These are phyloP conservation scores for Aurelia aurita DNA, from an alignment of 30 jellyfish, hydroid and myxozoan species.

Conservation along the genomic window DNA sequence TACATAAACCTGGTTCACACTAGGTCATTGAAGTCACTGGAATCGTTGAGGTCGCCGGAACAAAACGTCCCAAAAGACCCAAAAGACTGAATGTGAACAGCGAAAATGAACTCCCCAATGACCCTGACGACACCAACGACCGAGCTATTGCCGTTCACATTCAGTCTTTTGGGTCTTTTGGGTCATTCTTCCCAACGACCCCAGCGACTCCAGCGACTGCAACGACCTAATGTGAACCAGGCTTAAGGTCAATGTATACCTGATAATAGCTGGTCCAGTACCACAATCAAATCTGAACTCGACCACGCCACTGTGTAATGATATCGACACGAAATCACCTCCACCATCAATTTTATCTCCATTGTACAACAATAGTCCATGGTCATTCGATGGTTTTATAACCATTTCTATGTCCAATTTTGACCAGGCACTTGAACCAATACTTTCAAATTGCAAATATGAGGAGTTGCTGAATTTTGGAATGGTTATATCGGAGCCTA, in stretches of 20 bases:
- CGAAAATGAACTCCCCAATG: no score
- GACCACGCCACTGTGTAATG: constrained; percentile 55
- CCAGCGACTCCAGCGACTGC: no score
- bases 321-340: constrained; percentile 57
- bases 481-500: background rate
- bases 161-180: no score
- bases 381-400: constrained; percentile 27
- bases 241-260: constrained; percentile 21
- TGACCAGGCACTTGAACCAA: constrained; percentile 59
- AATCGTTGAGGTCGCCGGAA: no score
- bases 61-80: no score
- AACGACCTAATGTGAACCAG: no score
- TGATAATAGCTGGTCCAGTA: constrained; percentile 73
- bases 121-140: no score
- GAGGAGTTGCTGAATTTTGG: constrained; percentile 68
- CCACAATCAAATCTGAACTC: constrained; percentile 79
- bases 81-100: no score
- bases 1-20: no score
- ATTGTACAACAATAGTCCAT: constrained; percentile 71
- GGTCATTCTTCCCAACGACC: no score
- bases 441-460: constrained; percentile 55
- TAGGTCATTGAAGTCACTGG: no score
- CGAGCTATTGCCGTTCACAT: no score
- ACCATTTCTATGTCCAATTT: constrained; percentile 58
- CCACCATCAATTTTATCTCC: constrained; percentile 65